Percentiles rank a stretch among this genome's conserved stretches.
These are phyloP conservation scores for Pseudopipra pipra DNA, from an alignment of 2,113 vertebrate genomes.

Conservation along the genomic window DNA sequence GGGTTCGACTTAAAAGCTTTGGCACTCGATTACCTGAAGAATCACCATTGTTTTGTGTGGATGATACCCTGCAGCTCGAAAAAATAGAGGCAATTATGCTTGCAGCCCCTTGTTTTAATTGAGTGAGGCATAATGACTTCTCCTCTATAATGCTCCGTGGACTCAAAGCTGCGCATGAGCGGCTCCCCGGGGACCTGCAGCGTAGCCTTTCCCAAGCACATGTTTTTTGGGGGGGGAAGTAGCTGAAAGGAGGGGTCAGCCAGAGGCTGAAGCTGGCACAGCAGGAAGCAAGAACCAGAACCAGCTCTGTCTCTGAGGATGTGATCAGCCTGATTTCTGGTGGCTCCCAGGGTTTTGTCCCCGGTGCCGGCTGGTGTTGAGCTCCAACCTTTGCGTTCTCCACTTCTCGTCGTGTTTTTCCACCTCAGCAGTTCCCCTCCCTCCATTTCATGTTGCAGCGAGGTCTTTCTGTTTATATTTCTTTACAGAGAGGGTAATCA, in stretches of 20 bases:
- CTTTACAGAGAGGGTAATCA: too few species aligned
- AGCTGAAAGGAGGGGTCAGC: slow-evolving; percentile 31
- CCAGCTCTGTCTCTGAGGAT: background rate
- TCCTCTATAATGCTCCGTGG: slow-evolving; percentile 27
- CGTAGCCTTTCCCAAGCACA: background rate
- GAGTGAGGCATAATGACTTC: slow-evolving; percentile 55
- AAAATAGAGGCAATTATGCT: slow-evolving; percentile 49
- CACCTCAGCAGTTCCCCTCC: background rate
- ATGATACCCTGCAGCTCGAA: slow-evolving; percentile 51
- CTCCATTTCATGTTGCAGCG: background rate
- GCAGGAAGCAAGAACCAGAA: slow-evolving; percentile 17
- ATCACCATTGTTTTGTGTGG: background rate
- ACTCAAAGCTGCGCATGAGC: background rate
- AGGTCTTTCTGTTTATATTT: background rate
- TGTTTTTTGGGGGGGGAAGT: background rate
- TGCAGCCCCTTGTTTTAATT: slow-evolving; percentile 57
- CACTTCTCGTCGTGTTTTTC: fast-evolving
- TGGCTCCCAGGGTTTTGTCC: background rate
- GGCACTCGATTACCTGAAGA: slow-evolving; percentile 46
- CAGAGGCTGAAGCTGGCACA: slow-evolving; percentile 61
- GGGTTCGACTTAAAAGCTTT: background rate
- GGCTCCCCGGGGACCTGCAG: slow-evolving; percentile 1
- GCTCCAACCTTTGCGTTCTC: background rate
- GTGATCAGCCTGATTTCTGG: background rate
- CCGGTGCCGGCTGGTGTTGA: background rate